Evolutionary conservation across 2,113 vertebrate species (phyloP).

Genomic region (Heterotilapia buettikoferi): DNA sequence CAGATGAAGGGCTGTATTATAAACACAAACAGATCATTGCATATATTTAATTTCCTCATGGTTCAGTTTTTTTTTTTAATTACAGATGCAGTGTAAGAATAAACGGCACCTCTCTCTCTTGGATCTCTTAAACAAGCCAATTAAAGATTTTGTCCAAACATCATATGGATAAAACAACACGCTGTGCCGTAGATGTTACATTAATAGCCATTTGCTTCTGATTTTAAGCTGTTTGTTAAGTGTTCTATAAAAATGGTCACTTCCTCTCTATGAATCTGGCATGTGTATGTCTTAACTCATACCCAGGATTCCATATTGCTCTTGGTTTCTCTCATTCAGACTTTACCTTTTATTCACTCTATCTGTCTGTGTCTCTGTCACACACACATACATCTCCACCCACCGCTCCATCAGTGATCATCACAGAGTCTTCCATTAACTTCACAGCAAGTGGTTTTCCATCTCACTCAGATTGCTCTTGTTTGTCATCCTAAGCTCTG

Average conservation of each 20-base stretch:
- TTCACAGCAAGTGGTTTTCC: slow-evolving; percentile 62
- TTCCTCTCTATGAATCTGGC: neutral
- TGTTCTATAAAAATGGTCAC: slow-evolving; percentile 37
- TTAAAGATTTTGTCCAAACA: slow-evolving; percentile 19
- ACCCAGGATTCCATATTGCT: slow-evolving; percentile 2
- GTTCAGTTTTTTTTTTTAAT: neutral
- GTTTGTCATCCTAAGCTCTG: slow-evolving; percentile 72
- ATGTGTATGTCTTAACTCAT: neutral
- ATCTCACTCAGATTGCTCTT: slow-evolving; percentile 67
- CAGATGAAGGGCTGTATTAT: slow-evolving; percentile 28
- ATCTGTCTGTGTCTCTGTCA: neutral
- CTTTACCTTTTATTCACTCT: neutral
- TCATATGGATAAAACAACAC: neutral
- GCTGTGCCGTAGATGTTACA: neutral
- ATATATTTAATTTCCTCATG: neutral
- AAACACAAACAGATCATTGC: slow-evolving; percentile 12
- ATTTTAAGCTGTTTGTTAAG: slow-evolving; percentile 35
- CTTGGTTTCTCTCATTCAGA: neutral
- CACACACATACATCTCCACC: slow-evolving; percentile 13
- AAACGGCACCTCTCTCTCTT: slow-evolving; percentile 11
- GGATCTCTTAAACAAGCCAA: slow-evolving; percentile 19
- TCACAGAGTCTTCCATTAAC: slow-evolving; percentile 71
- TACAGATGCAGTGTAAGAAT: neutral
- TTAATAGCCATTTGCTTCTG: slow-evolving; percentile 20
- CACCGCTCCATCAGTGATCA: slow-evolving; percentile 59